Evolutionary conservation across 1,140 invertebrate species (phyloP).

Genomic region (Stegodyphus dumicola): DNA sequence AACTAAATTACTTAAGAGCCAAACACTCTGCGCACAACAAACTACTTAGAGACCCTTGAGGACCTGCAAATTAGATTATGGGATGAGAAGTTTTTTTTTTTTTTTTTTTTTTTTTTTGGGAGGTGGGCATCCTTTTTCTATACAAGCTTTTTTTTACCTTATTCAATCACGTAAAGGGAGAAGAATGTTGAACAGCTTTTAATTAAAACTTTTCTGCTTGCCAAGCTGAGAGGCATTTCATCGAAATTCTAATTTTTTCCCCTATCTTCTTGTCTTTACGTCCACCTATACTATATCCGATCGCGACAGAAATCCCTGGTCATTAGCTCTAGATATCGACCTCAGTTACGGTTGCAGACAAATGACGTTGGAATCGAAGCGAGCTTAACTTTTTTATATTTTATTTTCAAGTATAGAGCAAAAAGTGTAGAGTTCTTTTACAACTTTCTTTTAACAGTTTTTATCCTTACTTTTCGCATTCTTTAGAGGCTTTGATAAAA

Average conservation of each 20-base stretch:
- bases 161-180: not conserved
- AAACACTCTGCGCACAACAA: too few relatives aligned
- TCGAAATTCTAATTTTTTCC: constrained; percentile 9
- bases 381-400: not conserved
- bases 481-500: not conserved
- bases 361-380: not conserved
- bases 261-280: constrained; percentile 9
- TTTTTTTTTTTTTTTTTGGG: too few relatives aligned
- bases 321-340: constrained; percentile 12
- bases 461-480: not conserved
- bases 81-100: too few relatives aligned
- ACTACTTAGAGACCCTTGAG: too few relatives aligned
- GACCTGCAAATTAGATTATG: too few relatives aligned
- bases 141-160: too few relatives aligned
- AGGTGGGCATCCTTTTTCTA: too few relatives aligned
- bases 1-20: too few relatives aligned
- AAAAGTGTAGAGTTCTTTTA: constrained; percentile 6
- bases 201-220: constrained; percentile 44
- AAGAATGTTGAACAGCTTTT: constrained; percentile 11
- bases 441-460: not conserved
- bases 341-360: not conserved
- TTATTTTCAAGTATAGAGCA: not conserved
- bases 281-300: constrained; percentile 5
- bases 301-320: not conserved
- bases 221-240: constrained; percentile 28